Conservation (phyloP, 2,888 invertebrate genomes). For the Epiblema foenella region DNA sequence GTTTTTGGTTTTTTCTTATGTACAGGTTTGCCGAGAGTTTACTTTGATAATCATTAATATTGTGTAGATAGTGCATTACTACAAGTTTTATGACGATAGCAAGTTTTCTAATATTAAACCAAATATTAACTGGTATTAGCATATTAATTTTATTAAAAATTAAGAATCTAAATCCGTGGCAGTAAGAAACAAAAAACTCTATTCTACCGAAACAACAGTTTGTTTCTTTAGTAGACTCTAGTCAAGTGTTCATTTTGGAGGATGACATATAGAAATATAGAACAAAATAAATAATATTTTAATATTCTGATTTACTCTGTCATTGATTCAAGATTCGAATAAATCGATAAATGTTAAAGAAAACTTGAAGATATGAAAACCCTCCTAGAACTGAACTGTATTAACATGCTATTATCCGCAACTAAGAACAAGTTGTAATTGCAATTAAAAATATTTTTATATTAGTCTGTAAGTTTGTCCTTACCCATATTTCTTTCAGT, state of each 20-base stretch:
- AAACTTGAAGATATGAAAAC: not conserved
- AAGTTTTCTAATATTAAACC: not conserved
- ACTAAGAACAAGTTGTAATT: not conserved
- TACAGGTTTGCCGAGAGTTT: not conserved
- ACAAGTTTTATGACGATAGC: conserved; percentile 1
- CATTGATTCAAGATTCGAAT: conserved; percentile 34
- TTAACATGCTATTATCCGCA: conserved; percentile 7
- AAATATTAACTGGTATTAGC: not conserved
- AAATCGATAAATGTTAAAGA: not conserved
- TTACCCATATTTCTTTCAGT: conserved; percentile 28
- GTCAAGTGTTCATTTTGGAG: not conserved
- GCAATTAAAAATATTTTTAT: not conserved
- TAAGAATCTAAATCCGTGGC: conserved; percentile 30
- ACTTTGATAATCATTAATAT: not conserved
- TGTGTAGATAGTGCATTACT: conserved; percentile 7
- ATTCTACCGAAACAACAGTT: not conserved
- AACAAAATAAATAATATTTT: not conserved
- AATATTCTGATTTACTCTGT: not conserved
- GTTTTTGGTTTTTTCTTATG: not conserved
- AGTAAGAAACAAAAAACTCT: not conserved
- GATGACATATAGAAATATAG: not conserved
- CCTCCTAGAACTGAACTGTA: conserved; percentile 7
- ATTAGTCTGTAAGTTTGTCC: conserved; percentile 35
- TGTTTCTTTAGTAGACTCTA: not conserved
- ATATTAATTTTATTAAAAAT: not conserved